phyloP scores from a whole-genome alignment of 2,888 invertebrate genomes.

The Eupeodes latifasciatus region DNA sequence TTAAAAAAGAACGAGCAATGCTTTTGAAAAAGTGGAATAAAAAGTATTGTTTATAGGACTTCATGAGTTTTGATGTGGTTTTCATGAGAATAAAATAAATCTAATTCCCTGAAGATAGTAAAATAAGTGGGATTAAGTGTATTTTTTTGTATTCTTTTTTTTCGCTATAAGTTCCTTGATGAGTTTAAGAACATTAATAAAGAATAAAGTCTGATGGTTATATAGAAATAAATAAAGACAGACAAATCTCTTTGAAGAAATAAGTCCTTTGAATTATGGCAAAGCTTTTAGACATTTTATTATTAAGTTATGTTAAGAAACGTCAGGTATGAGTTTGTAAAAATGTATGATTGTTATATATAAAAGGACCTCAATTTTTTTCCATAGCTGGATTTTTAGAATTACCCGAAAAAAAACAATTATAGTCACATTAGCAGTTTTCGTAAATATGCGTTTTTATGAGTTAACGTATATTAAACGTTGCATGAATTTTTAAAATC shows the following conservation, averaged over 20 bases:
- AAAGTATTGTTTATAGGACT: slow-evolving; percentile 50
- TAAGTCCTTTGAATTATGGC: not conserved
- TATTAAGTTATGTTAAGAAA: not conserved
- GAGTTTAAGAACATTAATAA: not conserved
- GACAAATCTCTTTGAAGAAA: not conserved
- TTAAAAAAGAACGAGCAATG: not conserved
- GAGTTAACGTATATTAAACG: too few species aligned
- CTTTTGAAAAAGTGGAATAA: not conserved
- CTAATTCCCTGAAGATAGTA: slow-evolving; percentile 14
- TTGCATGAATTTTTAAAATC: too few species aligned
- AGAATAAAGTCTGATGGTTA: not conserved
- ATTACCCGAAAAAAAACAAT: too few species aligned
- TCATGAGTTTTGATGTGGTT: slow-evolving; percentile 70
- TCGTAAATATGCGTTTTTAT: too few species aligned
- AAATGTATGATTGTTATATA: too few species aligned
- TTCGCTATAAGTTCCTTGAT: not conserved
- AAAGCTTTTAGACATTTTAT: not conserved
- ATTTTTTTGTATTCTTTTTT: not conserved
- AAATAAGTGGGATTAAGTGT: not conserved
- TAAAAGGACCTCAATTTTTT: too few species aligned
- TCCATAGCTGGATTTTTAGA: too few species aligned
- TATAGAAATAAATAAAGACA: not conserved
- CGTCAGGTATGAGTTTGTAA: too few species aligned
- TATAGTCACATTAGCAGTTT: too few species aligned
- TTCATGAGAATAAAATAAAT: slow-evolving; percentile 21